Conservation (phyloP, 2,113 vertebrate genomes). For the Phocoena sinus region DNA sequence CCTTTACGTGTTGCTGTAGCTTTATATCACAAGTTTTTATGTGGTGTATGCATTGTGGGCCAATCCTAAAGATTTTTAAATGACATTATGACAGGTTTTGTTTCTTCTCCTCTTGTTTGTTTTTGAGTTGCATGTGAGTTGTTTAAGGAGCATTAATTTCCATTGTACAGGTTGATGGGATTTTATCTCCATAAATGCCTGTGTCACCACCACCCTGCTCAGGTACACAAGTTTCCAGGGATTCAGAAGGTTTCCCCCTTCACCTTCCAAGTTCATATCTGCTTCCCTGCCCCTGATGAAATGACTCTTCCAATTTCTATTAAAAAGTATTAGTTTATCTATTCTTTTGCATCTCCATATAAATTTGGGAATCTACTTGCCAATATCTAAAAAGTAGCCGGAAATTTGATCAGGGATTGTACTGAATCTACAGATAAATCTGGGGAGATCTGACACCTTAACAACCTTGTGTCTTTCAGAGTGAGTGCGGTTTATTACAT, state of each 20-base stretch:
- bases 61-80: not conserved
- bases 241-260: not conserved
- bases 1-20: not conserved
- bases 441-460: not conserved
- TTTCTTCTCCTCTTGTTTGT: not conserved
- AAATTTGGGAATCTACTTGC: not conserved
- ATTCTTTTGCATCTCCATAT: not conserved
- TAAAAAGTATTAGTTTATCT: not conserved
- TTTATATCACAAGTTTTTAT: not conserved
- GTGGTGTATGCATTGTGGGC: not conserved
- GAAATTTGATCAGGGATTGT: not conserved
- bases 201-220: not conserved
- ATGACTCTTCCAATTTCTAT: not conserved
- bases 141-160: not conserved
- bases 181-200: not conserved
- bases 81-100: not conserved
- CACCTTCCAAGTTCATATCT: not conserved
- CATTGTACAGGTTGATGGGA: not conserved
- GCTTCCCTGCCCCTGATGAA: not conserved
- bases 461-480: not conserved
- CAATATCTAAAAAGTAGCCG: not conserved
- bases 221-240: not conserved
- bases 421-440: not conserved
- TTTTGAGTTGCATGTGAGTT: not conserved
- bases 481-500: no score